phyloP scores from a whole-genome alignment of 2,888 invertebrate species.

The Coelopa pilipes region DNA sequence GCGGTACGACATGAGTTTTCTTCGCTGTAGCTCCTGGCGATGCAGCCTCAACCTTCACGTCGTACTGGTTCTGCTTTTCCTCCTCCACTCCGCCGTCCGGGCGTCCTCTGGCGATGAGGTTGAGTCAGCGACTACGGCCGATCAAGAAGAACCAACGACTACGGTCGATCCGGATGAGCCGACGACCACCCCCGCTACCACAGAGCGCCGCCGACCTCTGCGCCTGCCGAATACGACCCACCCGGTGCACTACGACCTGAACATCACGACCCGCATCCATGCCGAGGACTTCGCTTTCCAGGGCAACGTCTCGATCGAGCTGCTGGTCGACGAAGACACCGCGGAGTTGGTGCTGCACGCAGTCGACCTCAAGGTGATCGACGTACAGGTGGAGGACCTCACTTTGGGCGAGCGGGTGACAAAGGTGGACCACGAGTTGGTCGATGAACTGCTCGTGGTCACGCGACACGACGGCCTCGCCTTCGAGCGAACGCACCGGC shows the following conservation, averaged over 20 bases:
- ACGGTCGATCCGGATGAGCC: no score
- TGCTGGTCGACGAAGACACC: conserved; percentile 54
- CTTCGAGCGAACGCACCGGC: conserved; percentile 50
- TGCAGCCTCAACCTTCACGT: no score
- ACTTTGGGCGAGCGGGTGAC: conserved; percentile 37
- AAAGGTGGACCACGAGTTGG: not conserved
- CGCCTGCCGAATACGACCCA: conserved; percentile 70
- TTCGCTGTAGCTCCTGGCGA: no score
- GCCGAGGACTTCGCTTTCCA: conserved; percentile 50
- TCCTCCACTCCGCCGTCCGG: no score
- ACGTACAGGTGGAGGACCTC: conserved; percentile 52
- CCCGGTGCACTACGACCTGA: conserved; percentile 70
- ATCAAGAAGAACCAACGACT: no score
- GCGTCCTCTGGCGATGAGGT: no score
- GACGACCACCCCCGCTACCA: not conserved
- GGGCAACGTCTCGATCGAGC: conserved; percentile 60
- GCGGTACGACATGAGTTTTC: no score
- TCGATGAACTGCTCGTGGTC: not conserved
- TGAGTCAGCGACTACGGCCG: no score
- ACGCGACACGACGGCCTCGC: not conserved
- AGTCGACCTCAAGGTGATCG: conserved; percentile 52
- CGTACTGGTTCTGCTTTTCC: no score
- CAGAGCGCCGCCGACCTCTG: conserved; percentile 54
- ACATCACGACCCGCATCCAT: conserved; percentile 58
- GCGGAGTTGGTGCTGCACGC: conserved; percentile 61